A percentile compares a stretch with the other conserved stretches of the same genome.
Evolutionary conservation across 2,113 vertebrate species (phyloP).

Genomic region (Cathartes aura): DNA sequence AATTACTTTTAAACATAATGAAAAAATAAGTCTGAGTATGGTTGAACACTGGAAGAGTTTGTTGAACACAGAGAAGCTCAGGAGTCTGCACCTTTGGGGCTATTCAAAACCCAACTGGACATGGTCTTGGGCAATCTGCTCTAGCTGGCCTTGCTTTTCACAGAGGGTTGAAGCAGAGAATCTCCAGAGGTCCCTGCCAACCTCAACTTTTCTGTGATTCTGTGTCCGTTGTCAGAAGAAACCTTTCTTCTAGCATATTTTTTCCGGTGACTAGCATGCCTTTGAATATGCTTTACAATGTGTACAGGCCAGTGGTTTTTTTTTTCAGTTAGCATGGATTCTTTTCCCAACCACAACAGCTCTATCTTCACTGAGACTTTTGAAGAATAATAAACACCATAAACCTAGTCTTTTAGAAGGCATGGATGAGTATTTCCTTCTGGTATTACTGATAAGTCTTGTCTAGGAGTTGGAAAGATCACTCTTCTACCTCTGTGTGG

Average conservation of each 20-base stretch:
- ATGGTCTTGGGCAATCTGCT: not conserved
- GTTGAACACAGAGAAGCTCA: not conserved
- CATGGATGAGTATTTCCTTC: not conserved
- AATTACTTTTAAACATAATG: not conserved
- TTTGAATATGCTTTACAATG: not conserved
- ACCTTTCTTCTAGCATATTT: not conserved
- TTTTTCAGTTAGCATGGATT: not conserved
- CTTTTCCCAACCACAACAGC: not conserved
- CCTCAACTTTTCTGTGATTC: not conserved
- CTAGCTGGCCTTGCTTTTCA: not conserved
- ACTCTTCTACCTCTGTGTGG: not conserved
- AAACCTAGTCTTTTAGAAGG: not conserved
- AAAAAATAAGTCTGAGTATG: not conserved
- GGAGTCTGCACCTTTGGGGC: not conserved
- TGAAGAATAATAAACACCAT: not conserved
- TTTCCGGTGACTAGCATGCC: not conserved
- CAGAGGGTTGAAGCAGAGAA: not conserved
- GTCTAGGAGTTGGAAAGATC: not conserved
- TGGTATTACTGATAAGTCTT: not conserved
- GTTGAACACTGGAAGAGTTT: not conserved
- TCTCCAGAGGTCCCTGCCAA: not conserved
- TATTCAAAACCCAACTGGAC: not conserved
- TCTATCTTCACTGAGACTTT: not conserved
- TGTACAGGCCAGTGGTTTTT: rapidly evolving
- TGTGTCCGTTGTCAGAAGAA: not conserved